These are phyloP conservation scores for Spodoptera picta DNA, from an alignment of 2,888 invertebrate species.

Conservation along the genomic window DNA sequence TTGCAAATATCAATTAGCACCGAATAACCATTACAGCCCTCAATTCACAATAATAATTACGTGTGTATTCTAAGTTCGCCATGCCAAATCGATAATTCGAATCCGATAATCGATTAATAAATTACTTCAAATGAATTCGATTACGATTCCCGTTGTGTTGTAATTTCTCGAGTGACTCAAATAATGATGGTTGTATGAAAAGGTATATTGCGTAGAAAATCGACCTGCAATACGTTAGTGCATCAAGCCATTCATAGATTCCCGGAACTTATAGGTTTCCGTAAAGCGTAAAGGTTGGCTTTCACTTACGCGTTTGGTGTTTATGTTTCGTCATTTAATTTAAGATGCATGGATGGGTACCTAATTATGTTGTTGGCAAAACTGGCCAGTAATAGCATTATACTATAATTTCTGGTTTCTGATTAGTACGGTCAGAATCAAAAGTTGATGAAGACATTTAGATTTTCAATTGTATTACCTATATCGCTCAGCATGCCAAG, in stretches of 20 bases:
- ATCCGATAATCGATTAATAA: slow-evolving; percentile 48
- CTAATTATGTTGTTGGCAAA: no score
- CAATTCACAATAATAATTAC: slow-evolving; percentile 5
- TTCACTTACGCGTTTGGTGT: slow-evolving; percentile 22
- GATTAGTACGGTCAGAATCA: no score
- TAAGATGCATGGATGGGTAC: no score
- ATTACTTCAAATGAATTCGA: slow-evolving; percentile 49
- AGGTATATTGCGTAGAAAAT: slow-evolving; percentile 50
- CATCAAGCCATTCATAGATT: slow-evolving; percentile 47
- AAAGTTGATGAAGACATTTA: no score
- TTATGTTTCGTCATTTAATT: not conserved
- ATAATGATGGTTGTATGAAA: slow-evolving; percentile 45
- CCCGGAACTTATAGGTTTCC: slow-evolving; percentile 57
- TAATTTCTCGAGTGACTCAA: slow-evolving; percentile 45
- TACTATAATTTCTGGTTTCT: no score
- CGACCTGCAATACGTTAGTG: slow-evolving; percentile 16
- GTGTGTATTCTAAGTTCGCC: slow-evolving; percentile 31
- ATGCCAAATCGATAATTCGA: slow-evolving; percentile 33
- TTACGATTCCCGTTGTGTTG: slow-evolving; percentile 45
- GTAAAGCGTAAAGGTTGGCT: slow-evolving; percentile 6
- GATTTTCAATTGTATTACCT: no score
- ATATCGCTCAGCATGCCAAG: no score
- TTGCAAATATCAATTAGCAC: slow-evolving; percentile 10
- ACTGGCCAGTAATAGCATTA: no score
- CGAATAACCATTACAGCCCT: slow-evolving; percentile 7